A percentile compares a stretch with the other conserved stretches of the same genome.
These are phyloP conservation scores for Masticophis lateralis DNA, from an alignment of 2,797 vertebrate genomes.

Conservation along the genomic window DNA sequence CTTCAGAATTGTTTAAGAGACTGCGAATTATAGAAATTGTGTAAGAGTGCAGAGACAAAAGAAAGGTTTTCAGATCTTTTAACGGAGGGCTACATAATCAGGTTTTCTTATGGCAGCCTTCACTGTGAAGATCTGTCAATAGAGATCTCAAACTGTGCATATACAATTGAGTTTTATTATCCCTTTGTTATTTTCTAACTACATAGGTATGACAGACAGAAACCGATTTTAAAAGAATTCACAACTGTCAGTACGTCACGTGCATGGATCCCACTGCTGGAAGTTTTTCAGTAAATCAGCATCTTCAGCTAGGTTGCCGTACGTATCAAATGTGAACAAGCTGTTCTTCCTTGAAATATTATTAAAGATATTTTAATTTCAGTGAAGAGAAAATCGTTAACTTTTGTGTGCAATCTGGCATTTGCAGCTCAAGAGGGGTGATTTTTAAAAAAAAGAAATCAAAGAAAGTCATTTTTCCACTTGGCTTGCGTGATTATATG, in stretches of 20 bases:
- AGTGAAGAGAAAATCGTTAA: conserved; percentile 58
- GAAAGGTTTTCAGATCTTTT: conserved; percentile 73
- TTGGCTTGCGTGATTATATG: background rate
- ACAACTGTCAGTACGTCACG: conserved; percentile 89
- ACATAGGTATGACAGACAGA: conserved; percentile 97
- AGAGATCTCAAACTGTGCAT: conserved; percentile 81
- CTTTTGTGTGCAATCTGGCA: conserved; percentile 41
- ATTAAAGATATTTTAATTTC: conserved; percentile 69
- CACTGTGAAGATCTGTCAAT: conserved; percentile 76
- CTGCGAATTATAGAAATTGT: conserved; percentile 69
- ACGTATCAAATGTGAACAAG: conserved; percentile 55
- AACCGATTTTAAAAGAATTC: conserved; percentile 88
- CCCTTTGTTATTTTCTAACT: conserved; percentile 79
- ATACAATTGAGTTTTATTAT: conserved; percentile 82
- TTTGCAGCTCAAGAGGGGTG: background rate
- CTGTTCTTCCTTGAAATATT: conserved; percentile 57
- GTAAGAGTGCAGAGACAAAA: conserved; percentile 68
- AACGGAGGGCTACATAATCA: conserved; percentile 71
- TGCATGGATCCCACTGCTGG: conserved; percentile 92
- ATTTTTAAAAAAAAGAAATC: background rate
- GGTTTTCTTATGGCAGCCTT: conserved; percentile 72
- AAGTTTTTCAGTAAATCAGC: conserved; percentile 90
- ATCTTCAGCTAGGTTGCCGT: conserved; percentile 80
- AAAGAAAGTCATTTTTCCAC: background rate
- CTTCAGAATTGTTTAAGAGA: conserved; percentile 67